Percentiles rank a stretch among this genome's conserved stretches.
Conservation (phyloP, 37 sponge, comb jelly and placozoan genomes). For the Aplysina aerophoba region DNA sequence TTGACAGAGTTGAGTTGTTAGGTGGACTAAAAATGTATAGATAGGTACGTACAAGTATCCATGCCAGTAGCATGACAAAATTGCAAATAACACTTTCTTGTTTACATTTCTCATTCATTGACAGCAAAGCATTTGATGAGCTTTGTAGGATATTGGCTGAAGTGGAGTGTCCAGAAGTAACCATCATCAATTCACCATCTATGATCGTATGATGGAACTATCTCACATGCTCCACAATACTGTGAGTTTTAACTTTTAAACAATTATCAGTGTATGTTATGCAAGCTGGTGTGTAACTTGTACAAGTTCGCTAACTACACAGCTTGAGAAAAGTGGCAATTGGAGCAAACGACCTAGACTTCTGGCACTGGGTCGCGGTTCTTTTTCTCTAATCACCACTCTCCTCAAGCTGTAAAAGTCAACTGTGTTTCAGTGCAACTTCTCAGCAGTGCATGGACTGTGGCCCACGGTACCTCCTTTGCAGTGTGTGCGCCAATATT, state of each 20-base stretch:
- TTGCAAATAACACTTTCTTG: neutral
- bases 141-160: neutral
- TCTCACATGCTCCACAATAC: too few species aligned
- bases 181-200: slow-evolving; percentile 3
- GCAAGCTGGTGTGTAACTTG: too few species aligned
- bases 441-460: slow-evolving; percentile 9
- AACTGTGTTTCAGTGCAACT: neutral
- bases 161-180: slow-evolving; percentile 17
- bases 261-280: too few species aligned
- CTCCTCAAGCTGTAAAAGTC: too few species aligned
- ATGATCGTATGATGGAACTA: slow-evolving; percentile 16
- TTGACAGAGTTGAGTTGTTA: slow-evolving; percentile 16
- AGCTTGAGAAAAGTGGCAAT: too few species aligned
- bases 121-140: slow-evolving; percentile 11
- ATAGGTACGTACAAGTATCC: neutral
- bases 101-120: neutral
- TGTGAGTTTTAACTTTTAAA: too few species aligned
- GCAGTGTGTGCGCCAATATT: neutral
- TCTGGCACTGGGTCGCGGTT: too few species aligned
- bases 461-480: neutral
- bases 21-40: neutral
- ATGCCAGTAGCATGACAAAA: neutral
- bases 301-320: too few species aligned
- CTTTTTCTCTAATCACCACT: too few species aligned
- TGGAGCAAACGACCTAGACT: too few species aligned